These are phyloP conservation scores for Drepana falcataria DNA, from an alignment of 2,888 invertebrate species.

Conservation along the genomic window DNA sequence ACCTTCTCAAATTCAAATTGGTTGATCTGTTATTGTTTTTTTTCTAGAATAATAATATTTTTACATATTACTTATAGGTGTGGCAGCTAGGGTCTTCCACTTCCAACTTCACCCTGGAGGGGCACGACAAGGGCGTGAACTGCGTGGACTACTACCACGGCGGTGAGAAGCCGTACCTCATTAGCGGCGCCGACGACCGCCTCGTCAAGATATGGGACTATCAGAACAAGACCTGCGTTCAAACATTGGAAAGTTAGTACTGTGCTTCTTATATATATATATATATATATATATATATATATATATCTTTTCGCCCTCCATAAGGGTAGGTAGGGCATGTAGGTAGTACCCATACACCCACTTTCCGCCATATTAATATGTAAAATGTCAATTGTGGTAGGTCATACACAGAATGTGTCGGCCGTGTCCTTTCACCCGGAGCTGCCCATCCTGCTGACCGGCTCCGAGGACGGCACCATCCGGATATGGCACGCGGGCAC, in stretches of 20 bases:
- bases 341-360: too few relatives aligned
- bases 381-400: conserved; percentile 40
- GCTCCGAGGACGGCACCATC: conserved; percentile 98
- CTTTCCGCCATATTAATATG: too few relatives aligned
- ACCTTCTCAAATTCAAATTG: too few relatives aligned
- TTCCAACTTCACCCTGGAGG: conserved; percentile 98
- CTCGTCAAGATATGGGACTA: conserved; percentile 99
- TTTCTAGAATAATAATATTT: too few relatives aligned
- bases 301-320: too few relatives aligned
- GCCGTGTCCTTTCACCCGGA: conserved; percentile 99
- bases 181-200: conserved; percentile 98
- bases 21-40: too few relatives aligned
- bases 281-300: too few relatives aligned
- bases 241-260: conserved; percentile 90
- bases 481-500: conserved; percentile 99
- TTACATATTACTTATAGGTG: too few relatives aligned
- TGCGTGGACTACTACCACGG: conserved; percentile 99
- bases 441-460: conserved; percentile 96
- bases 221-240: conserved; percentile 99
- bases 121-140: conserved; percentile 99
- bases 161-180: conserved; percentile 99
- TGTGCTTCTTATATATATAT: background rate
- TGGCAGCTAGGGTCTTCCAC: conserved; percentile 99
- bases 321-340: too few relatives aligned
- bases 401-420: conserved; percentile 97